phyloP scores from a whole-genome alignment of 1,140 invertebrate species.

The Nasonia longicornis region DNA sequence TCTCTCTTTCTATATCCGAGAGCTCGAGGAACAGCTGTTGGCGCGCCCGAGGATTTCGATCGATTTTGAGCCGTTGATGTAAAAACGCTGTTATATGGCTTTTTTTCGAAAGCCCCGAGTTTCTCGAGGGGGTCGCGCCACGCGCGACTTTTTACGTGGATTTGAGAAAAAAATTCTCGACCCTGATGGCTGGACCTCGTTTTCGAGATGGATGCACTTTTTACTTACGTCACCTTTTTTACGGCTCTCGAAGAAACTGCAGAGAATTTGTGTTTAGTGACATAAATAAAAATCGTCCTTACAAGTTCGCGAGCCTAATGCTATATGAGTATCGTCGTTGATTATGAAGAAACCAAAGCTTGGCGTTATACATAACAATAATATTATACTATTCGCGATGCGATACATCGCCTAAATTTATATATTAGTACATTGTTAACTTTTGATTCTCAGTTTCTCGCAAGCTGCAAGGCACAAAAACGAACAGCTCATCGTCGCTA shows the following conservation, averaged over 20 bases:
- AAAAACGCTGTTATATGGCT: conserved; percentile 1
- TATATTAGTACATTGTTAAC: conserved; percentile 45
- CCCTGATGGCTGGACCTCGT: background rate
- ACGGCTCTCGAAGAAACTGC: no score
- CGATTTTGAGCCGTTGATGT: conserved; percentile 38
- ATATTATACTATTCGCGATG: background rate
- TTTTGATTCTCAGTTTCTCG: conserved; percentile 59
- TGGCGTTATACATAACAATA: background rate
- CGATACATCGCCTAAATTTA: conserved; percentile 23
- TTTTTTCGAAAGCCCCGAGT: conserved; percentile 20
- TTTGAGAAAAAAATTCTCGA: conserved; percentile 9
- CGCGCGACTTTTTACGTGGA: conserved; percentile 28
- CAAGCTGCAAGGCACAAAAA: conserved; percentile 66
- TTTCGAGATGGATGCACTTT: background rate
- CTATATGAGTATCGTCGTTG: background rate
- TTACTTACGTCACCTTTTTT: background rate
- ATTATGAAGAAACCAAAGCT: background rate
- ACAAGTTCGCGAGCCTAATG: background rate
- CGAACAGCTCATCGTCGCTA: conserved; percentile 52
- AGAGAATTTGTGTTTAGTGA: background rate
- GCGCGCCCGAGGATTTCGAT: conserved; percentile 42
- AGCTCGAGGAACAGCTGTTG: conserved; percentile 60
- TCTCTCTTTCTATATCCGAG: conserved; percentile 17
- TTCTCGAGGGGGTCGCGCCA: conserved; percentile 21
- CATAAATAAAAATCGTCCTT: background rate